phyloP scores from a whole-genome alignment of 2,888 invertebrate species.

The Dolichopus griseipennis region DNA sequence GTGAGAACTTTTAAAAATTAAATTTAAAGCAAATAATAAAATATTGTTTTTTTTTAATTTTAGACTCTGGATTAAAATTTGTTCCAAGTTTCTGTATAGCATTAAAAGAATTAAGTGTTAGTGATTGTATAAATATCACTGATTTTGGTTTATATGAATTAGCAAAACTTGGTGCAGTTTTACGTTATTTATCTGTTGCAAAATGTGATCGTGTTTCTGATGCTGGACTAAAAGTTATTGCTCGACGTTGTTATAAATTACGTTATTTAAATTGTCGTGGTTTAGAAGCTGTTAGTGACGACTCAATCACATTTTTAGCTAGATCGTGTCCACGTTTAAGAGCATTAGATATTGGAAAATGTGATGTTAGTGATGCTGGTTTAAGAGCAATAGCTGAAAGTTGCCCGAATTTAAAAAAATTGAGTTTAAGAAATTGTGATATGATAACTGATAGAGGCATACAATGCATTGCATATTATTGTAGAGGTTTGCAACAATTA shows the following conservation, averaged over 20 bases:
- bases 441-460: slow-evolving; percentile 82
- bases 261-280: slow-evolving; percentile 85
- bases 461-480: slow-evolving; percentile 81
- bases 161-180: slow-evolving; percentile 77
- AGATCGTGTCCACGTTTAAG: slow-evolving; percentile 75
- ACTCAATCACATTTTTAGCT: slow-evolving; percentile 77
- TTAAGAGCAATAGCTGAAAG: slow-evolving; percentile 77
- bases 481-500: slow-evolving; percentile 78
- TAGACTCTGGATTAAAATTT: slow-evolving; percentile 84
- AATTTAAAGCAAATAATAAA: not conserved
- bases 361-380: slow-evolving; percentile 86
- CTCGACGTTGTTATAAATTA: slow-evolving; percentile 77
- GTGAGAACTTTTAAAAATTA: slow-evolving; percentile 39
- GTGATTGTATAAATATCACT: slow-evolving; percentile 81
- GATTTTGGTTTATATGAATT: slow-evolving; percentile 87
- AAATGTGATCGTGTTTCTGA: slow-evolving; percentile 90
- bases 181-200: slow-evolving; percentile 85
- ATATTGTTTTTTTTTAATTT: slow-evolving; percentile 27
- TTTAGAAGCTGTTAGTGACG: slow-evolving; percentile 90
- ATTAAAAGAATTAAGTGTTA: slow-evolving; percentile 78
- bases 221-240: slow-evolving; percentile 78
- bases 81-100: slow-evolving; percentile 81
- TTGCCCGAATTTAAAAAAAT: slow-evolving; percentile 81
- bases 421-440: slow-evolving; percentile 85
- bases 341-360: slow-evolving; percentile 85